phyloP scores from a whole-genome alignment of 1,140 invertebrate species.

The Drosophila bifasciata region DNA sequence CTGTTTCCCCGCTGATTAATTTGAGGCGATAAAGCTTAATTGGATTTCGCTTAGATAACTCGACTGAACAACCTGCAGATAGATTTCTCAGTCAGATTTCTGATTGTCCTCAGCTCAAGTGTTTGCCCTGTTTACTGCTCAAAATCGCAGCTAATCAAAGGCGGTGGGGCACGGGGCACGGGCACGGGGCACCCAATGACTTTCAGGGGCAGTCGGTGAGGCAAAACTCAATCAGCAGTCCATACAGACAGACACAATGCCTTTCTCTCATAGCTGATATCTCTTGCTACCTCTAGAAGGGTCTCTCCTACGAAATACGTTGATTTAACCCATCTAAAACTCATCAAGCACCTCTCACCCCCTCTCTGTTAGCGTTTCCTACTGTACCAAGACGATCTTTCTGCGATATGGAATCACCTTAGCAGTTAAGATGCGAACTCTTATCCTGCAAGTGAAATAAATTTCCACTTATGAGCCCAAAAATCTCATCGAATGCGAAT shows the following conservation, averaged over 20 bases:
- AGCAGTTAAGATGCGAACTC: constrained; percentile 8
- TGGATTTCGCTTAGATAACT: constrained; percentile 78
- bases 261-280: too few relatives aligned
- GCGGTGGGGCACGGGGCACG: constrained; percentile 18
- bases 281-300: too few relatives aligned
- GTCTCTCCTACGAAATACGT: too few relatives aligned
- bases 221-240: too few relatives aligned
- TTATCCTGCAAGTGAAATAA: constrained; percentile 66
- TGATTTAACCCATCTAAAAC: too few relatives aligned
- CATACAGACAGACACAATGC: too few relatives aligned
- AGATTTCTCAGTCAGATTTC: constrained; percentile 24
- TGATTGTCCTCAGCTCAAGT: constrained; percentile 35
- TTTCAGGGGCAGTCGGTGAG: too few relatives aligned
- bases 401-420: too few relatives aligned
- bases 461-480: constrained; percentile 55
- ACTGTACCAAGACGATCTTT: too few relatives aligned
- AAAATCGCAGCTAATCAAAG: constrained; percentile 70
- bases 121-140: constrained; percentile 28
- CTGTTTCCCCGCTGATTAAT: constrained; percentile 75
- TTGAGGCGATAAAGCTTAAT: constrained; percentile 81
- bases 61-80: constrained; percentile 28
- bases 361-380: too few relatives aligned
- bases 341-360: too few relatives aligned
- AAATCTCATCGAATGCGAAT: constrained; percentile 44
- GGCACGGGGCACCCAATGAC: constrained; percentile 5